Evolutionary conservation across 2,888 invertebrate species (phyloP).

Genomic region (Philereme transversata): DNA sequence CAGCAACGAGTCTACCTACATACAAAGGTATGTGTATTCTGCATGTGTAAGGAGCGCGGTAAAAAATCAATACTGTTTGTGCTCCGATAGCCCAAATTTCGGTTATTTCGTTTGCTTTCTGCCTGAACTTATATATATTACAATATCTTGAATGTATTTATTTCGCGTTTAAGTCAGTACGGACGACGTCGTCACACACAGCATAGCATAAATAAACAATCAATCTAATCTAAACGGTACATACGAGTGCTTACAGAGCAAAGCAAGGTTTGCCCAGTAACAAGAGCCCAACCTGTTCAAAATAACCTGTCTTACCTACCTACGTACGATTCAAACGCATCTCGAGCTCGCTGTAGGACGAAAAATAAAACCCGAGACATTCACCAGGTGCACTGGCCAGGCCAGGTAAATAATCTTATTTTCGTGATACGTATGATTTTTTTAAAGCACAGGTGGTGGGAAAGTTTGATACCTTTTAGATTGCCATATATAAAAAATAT

Average conservation of each 20-base stretch:
- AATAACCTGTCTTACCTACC: conserved; percentile 58
- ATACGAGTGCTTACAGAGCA: conserved; percentile 4
- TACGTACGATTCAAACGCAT: conserved; percentile 57
- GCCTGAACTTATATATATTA: too few relatives aligned
- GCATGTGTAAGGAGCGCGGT: too few relatives aligned
- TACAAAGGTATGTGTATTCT: too few relatives aligned
- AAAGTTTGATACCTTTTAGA: too few relatives aligned
- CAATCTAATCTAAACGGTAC: not conserved
- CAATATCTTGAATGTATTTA: too few relatives aligned
- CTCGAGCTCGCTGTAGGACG: conserved; percentile 47
- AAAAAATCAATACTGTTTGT: too few relatives aligned
- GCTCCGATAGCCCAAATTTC: too few relatives aligned
- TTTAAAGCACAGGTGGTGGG: not conserved
- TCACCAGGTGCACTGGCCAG: conserved; percentile 58
- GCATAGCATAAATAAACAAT: not conserved
- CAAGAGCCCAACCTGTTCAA: conserved; percentile 53
- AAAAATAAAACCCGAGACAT: conserved; percentile 50
- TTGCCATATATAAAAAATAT: too few relatives aligned
- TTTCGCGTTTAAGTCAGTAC: not conserved
- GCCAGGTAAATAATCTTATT: conserved; percentile 54
- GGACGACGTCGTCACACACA: not conserved
- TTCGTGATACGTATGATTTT: conserved; percentile 12
- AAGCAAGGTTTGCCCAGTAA: conserved; percentile 38
- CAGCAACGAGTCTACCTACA: too few relatives aligned
- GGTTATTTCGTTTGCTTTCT: too few relatives aligned